These are phyloP conservation scores for Leguminivora glycinivorella DNA, from an alignment of 1,140 invertebrate species.

Conservation along the genomic window DNA sequence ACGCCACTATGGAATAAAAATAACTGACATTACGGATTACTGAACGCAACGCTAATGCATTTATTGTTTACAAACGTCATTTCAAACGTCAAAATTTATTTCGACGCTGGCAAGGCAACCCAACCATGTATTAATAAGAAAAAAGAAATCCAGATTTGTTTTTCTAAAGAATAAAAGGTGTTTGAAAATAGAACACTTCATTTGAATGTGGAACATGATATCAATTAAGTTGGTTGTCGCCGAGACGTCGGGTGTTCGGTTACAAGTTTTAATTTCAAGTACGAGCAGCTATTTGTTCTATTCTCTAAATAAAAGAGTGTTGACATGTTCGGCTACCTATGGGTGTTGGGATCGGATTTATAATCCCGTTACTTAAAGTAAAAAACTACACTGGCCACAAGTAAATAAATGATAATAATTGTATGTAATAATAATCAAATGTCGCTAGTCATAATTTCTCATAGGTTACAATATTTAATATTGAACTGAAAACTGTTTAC, in stretches of 20 bases:
- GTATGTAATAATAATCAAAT: neutral
- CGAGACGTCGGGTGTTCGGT: conserved; percentile 37
- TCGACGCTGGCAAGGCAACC: conserved; percentile 30
- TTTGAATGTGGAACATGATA: conserved; percentile 54
- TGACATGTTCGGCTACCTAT: neutral
- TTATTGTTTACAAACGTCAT: conserved; percentile 44
- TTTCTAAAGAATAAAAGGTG: conserved; percentile 35
- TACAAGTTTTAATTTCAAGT: conserved; percentile 42
- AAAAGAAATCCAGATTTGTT: conserved; percentile 31
- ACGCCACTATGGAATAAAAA: neutral
- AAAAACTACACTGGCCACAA: too few relatives aligned
- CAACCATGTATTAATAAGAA: conserved; percentile 26
- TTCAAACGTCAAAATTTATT: conserved; percentile 24
- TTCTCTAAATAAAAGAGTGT: conserved; percentile 12
- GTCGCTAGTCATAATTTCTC: neutral
- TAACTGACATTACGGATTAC: conserved; percentile 39
- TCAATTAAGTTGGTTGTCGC: conserved; percentile 59
- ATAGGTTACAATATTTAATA: neutral
- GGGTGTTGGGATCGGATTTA: neutral
- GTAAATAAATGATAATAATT: too few relatives aligned
- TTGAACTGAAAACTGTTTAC: neutral
- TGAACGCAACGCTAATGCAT: conserved; percentile 46
- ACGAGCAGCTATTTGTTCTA: conserved; percentile 17
- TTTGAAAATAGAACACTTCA: conserved; percentile 56
- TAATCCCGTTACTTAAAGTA: neutral